Percentiles rank a stretch among this genome's conserved stretches.
Evolutionary conservation across 1,140 invertebrate genomes (phyloP).

Genomic region (Atta colombica): DNA sequence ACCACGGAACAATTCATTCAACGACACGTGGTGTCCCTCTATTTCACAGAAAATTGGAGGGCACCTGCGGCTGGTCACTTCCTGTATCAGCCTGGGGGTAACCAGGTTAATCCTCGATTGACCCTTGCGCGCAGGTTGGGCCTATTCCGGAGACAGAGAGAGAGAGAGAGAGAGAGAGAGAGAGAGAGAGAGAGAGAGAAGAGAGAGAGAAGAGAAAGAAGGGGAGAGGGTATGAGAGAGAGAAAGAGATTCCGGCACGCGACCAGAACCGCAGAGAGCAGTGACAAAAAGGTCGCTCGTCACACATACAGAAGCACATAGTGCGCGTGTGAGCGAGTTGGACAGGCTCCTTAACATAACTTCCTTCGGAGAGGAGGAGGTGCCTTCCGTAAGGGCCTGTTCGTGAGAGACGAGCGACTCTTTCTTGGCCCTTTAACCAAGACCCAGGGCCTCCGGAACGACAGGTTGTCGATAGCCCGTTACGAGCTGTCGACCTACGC

Average conservation of each 20-base stretch:
- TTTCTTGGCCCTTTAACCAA: conserved; percentile 59
- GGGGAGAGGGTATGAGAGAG: conserved; percentile 17
- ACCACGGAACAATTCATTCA: background rate
- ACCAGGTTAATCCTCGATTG: conserved; percentile 84
- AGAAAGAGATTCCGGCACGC: conserved; percentile 81
- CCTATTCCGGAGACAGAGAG: conserved; percentile 66
- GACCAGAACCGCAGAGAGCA: conserved; percentile 75
- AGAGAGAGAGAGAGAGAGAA: conserved; percentile 64
- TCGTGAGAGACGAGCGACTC: conserved; percentile 60
- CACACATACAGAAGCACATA: conserved; percentile 41
- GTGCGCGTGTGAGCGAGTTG: conserved; percentile 55
- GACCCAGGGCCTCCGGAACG: conserved; percentile 12
- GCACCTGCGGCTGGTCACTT: conserved; percentile 77
- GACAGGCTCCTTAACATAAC: conserved; percentile 76
- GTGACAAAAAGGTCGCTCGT: conserved; percentile 81
- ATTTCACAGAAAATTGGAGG: conserved; percentile 66
- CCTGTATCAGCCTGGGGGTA: conserved; percentile 71
- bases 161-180: conserved; percentile 49
- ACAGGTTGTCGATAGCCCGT: conserved; percentile 72
- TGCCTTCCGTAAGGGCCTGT: conserved; percentile 48
- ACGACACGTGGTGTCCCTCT: conserved; percentile 36
- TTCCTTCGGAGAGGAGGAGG: conserved; percentile 25
- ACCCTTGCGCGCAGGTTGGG: conserved; percentile 76
- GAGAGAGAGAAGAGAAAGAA: conserved; percentile 53
- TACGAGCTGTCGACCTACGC: conserved; percentile 53